phyloP scores from a whole-genome alignment of 1,140 invertebrate species.

The Drosophila kurseongensis region DNA sequence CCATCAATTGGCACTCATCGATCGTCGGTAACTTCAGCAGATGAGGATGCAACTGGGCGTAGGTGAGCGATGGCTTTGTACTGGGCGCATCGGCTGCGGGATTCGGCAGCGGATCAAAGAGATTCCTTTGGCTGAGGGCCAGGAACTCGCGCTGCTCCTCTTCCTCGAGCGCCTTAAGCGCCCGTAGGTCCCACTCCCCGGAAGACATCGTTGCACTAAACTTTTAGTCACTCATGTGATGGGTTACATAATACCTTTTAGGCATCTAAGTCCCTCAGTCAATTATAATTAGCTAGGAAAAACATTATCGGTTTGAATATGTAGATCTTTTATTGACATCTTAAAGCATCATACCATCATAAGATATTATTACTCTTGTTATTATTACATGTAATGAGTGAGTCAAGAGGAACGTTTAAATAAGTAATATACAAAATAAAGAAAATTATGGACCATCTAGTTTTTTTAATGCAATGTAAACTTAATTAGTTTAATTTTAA shows the following conservation, averaged over 20 bases:
- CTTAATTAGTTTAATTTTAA: too few relatives aligned
- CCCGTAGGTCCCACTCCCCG: conserved; percentile 82
- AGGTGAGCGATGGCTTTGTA: conserved; percentile 50
- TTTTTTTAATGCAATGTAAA: too few relatives aligned
- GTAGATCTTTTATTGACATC: too few relatives aligned
- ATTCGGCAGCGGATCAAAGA: conserved; percentile 70
- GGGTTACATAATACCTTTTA: background rate
- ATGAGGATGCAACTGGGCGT: conserved; percentile 76
- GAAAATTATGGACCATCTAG: too few relatives aligned
- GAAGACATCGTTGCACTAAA: conserved; percentile 64
- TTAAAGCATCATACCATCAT: too few relatives aligned
- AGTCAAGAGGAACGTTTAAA: too few relatives aligned
- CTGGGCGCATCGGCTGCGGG: conserved; percentile 12
- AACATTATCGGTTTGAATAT: too few relatives aligned
- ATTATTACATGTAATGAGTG: too few relatives aligned
- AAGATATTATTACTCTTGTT: too few relatives aligned
- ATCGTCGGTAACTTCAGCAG: conserved; percentile 75
- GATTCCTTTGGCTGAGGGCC: conserved; percentile 72
- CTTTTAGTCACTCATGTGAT: conserved; percentile 7
- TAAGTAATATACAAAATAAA: too few relatives aligned
- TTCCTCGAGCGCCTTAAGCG: conserved; percentile 82
- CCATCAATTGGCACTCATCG: conserved; percentile 73
- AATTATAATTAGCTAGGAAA: too few relatives aligned
- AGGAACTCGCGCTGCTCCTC: conserved; percentile 79
- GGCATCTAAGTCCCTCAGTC: background rate